These are phyloP conservation scores for Timema cristinae DNA, from an alignment of 2,888 invertebrate species.

Conservation along the genomic window DNA sequence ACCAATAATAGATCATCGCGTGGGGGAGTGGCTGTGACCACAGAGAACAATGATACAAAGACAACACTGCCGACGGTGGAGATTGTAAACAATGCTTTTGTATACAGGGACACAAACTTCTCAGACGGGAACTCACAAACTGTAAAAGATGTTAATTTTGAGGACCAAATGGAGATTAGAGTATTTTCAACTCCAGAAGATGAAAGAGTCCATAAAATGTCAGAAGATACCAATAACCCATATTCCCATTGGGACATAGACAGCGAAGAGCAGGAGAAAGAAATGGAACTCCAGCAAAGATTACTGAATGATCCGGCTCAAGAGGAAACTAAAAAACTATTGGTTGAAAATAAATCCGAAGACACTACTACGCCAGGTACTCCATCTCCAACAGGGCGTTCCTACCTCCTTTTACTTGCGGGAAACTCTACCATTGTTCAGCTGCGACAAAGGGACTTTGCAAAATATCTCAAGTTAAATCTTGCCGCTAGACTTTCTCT, in stretches of 20 bases:
- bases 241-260: slow-evolving; percentile 39
- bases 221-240: slow-evolving; percentile 30
- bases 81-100: no score
- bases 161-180: not conserved
- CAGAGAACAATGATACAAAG: not conserved
- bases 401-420: slow-evolving; percentile 38
- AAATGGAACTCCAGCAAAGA: slow-evolving; percentile 31
- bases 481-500: slow-evolving; percentile 40
- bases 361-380: not conserved
- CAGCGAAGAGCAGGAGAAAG: slow-evolving; percentile 38
- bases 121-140: not conserved
- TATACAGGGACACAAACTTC: not conserved
- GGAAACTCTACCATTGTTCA: slow-evolving; percentile 40
- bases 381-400: slow-evolving; percentile 19
- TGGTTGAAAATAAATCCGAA: not conserved
- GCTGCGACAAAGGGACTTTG: slow-evolving; percentile 39
- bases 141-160: no score
- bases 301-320: slow-evolving; percentile 25
- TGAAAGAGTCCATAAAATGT: slow-evolving; percentile 33
- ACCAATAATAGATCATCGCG: slow-evolving; percentile 9
- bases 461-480: slow-evolving; percentile 40
- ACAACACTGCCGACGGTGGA: not conserved
- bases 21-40: not conserved
- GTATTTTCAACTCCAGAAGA: slow-evolving; percentile 21
- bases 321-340: not conserved